Conservation (phyloP, 2,113 vertebrate genomes). For the Triplophysa rosa region DNA sequence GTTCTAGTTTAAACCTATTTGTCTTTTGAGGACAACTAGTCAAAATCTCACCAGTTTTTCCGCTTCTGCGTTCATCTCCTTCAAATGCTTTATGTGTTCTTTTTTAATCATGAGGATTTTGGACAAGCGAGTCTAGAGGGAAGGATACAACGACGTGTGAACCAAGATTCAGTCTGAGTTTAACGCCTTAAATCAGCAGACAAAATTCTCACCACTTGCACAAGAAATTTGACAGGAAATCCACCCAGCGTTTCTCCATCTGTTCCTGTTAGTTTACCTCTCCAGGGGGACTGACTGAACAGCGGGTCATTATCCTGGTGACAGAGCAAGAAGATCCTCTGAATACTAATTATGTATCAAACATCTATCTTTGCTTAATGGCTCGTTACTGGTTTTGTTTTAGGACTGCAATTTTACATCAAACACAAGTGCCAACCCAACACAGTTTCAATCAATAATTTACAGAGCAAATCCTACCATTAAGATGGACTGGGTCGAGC, state of each 20-base stretch:
- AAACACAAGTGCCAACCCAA: background rate
- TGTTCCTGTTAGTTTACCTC: constrained; percentile 84
- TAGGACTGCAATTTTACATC: background rate
- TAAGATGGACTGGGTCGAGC: constrained; percentile 84
- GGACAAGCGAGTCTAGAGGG: constrained; percentile 87
- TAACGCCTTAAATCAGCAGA: constrained; percentile 13
- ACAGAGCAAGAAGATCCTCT: background rate
- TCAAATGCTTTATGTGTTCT: constrained; percentile 95
- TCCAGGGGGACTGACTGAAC: constrained; percentile 91
- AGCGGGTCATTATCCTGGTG: constrained; percentile 90
- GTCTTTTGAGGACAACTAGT: background rate
- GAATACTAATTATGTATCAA: background rate
- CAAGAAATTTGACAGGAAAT: constrained; percentile 97
- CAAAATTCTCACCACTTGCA: constrained; percentile 91
- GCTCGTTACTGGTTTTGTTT: too few relatives aligned
- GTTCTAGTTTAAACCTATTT: background rate
- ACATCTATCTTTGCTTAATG: background rate
- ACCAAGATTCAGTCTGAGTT: constrained; percentile 46
- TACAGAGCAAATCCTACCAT: constrained; percentile 71
- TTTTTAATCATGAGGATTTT: constrained; percentile 99
- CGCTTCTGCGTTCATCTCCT: constrained; percentile 98
- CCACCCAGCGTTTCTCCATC: constrained; percentile 94
- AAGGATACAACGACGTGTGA: constrained; percentile 48
- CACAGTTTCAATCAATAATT: background rate
- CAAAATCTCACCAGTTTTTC: constrained; percentile 87